Evolutionary conservation across 2,113 vertebrate species (phyloP), one percentile per base, ranked within the genome.

Genomic region (Dasyornis broadbenti): DNA sequence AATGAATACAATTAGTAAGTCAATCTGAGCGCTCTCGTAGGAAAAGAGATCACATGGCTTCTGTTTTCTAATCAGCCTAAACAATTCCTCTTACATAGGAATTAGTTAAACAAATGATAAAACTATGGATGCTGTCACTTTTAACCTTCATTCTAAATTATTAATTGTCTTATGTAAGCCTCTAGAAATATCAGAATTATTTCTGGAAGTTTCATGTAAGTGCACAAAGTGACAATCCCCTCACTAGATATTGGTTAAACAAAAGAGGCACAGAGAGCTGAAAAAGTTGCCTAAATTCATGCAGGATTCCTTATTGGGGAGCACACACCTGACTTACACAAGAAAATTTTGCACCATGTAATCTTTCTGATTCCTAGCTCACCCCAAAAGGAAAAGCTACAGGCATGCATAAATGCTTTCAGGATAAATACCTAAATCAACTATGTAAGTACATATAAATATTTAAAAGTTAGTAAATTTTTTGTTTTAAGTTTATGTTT

Each of bases 81-180:
- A 30, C 42, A 82, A 53, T 72, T 80, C 39, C 35, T 76, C 31
- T 94, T 73, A 68, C 21, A 70, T 5, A 63, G 33, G 37, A 83
- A 77, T 66, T 82, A 89, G 39, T 60, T 83, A 71, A 77, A 86
- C 33, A 78, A 81, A 83, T 45, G 3, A 75, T 47, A 92, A 89
- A 92, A 78, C 30, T 63, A 30, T 33, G 13, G 35, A 59, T 53
- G 24, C 37, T 72, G 40, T 69, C 66, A 87, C 23, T 75, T 83
- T 82, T 71, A 83, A 75, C 64, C 37, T 92, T 86, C 49, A 73
- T 75, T 78, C n/a, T 40, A 66, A 86, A 81, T 82, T 63, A 53
- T 78, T 81, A 44, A 78, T 68, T 89, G 24, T 13, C 23, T 75
- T 73, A 68, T 10, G 6, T 52, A 90, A 81, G 27, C 4, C 35